These are phyloP conservation scores for Menidia menidia DNA, from an alignment of 2,797 vertebrate genomes.

Conservation along the genomic window DNA sequence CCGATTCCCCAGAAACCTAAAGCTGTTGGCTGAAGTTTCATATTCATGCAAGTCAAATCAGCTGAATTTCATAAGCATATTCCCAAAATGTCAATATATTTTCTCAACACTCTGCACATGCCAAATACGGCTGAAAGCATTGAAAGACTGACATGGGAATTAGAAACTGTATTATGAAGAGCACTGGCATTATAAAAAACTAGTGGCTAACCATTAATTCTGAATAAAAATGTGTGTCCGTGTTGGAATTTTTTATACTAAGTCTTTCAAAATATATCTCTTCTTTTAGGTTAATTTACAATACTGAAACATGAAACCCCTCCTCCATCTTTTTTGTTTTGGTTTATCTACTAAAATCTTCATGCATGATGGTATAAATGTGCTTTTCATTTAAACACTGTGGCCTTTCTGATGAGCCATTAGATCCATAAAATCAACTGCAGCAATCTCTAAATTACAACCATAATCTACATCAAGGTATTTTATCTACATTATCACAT, in stretches of 20 bases:
- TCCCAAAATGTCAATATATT: not conserved
- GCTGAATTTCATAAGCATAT: not conserved
- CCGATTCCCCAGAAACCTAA: not conserved
- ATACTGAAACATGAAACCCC: no score
- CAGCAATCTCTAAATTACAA: not conserved
- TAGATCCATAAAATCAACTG: no score
- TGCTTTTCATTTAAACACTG: not conserved
- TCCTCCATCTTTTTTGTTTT: not conserved
- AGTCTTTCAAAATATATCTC: no score
- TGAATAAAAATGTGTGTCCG: not conserved
- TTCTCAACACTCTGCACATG: not conserved
- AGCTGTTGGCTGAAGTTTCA: not conserved
- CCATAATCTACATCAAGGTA: not conserved
- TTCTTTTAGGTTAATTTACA: no score
- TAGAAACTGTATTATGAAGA: not conserved
- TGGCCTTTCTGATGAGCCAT: no score
- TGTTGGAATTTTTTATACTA: no score
- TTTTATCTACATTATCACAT: not conserved
- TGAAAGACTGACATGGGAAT: not conserved
- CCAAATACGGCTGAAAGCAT: not conserved
- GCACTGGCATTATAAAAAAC: not conserved
- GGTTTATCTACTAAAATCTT: not conserved
- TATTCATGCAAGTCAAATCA: not conserved
- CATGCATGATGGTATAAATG: not conserved
- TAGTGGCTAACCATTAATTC: not conserved